A percentile compares a stretch with the other conserved stretches of the same genome.
These are phyloP conservation scores for Chrysina gloriosa DNA, from an alignment of 2,888 invertebrate genomes.

Conservation along the genomic window DNA sequence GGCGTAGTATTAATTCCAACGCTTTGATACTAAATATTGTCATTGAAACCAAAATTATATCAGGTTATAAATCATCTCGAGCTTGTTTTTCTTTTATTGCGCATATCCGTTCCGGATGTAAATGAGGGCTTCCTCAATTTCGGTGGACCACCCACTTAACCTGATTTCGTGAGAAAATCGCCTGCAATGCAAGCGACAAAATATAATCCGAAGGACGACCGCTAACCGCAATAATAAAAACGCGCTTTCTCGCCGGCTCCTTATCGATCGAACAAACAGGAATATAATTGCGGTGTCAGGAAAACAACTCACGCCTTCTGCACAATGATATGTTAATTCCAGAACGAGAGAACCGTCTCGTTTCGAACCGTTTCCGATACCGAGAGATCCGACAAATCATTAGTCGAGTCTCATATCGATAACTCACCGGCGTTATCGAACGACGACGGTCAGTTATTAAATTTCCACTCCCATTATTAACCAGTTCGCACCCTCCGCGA, in stretches of 20 bases:
- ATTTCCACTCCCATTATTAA: slow-evolving; percentile 18
- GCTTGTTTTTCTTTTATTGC: too few species aligned
- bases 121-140: too few species aligned
- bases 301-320: slow-evolving; percentile 19
- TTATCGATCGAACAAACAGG: slow-evolving; percentile 14
- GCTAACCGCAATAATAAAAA: too few species aligned
- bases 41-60: too few species aligned
- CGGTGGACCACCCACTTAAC: too few species aligned
- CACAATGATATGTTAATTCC: slow-evolving; percentile 44
- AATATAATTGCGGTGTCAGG: slow-evolving; percentile 31
- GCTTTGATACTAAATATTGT: too few species aligned
- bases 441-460: slow-evolving; percentile 44
- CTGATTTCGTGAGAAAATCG: too few species aligned
- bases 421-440: slow-evolving; percentile 46
- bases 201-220: too few species aligned
- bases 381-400: slow-evolving; percentile 47
- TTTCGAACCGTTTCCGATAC: slow-evolving; percentile 34
- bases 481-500: slow-evolving; percentile 33
- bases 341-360: slow-evolving; percentile 23
- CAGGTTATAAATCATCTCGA: too few species aligned
- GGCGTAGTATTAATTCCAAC: too few species aligned
- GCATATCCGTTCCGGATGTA: too few species aligned
- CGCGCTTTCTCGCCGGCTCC: neutral
- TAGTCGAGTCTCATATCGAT: slow-evolving; percentile 48
- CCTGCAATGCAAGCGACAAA: too few species aligned